phyloP scores from a whole-genome alignment of 2,888 invertebrate genomes.

The Tetramorium bicarinatum region DNA sequence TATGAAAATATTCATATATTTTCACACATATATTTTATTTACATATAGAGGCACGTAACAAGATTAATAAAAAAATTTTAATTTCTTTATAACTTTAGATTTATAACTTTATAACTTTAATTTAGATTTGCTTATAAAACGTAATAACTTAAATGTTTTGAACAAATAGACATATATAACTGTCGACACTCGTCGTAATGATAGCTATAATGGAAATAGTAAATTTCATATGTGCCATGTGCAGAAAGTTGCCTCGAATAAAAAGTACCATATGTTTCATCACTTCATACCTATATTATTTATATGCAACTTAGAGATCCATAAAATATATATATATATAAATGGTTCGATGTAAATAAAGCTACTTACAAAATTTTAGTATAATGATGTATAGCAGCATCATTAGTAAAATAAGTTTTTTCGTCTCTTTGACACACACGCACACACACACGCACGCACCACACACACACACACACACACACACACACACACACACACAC shows the following conservation, averaged over 20 bases:
- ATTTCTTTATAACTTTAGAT: constrained; percentile 19
- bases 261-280: constrained; percentile 64
- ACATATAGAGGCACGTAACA: constrained; percentile 40
- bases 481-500: neutral
- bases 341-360: constrained; percentile 68
- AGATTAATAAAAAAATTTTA: neutral
- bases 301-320: constrained; percentile 69
- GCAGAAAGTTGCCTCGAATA: constrained; percentile 68
- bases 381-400: constrained; percentile 56
- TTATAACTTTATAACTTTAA: constrained; percentile 14
- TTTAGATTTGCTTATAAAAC: neutral
- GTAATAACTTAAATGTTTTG: neutral
- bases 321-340: constrained; percentile 66
- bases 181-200: constrained; percentile 25
- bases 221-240: constrained; percentile 53
- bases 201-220: constrained; percentile 63
- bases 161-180: neutral
- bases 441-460: neutral
- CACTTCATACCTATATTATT: constrained; percentile 44
- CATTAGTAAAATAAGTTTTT: constrained; percentile 57
- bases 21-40: constrained; percentile 4
- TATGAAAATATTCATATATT: constrained; percentile 44
- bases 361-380: constrained; percentile 63
- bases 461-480: neutral
- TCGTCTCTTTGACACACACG: constrained; percentile 36